Base-by-base conservation (phyloP, 2,113 vertebrate species). In the Falcunculus frontatus region DNA sequence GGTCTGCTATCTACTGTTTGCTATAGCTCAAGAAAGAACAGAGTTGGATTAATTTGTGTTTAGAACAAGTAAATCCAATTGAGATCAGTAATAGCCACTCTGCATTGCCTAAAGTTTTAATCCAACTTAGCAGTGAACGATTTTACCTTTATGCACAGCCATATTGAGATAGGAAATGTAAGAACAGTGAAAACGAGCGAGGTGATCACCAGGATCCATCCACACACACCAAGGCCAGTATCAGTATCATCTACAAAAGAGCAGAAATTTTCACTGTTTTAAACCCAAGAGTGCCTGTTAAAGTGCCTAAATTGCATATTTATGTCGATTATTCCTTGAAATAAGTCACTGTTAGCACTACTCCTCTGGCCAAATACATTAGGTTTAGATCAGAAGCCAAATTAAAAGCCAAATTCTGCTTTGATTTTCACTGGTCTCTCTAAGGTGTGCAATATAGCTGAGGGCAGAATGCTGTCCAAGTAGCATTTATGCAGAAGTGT, bases 81-180 rank as follows among this genome's bases (percentile, higher is more conserved):
- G 32, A 62, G 67, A 83, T 55, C 67, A 90, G 3, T 46, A 75
- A 52, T 1, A 89, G 57, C 26, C 33, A 63, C 22, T 32, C 63
- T 72, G 39, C 42, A 56, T 32, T n/a, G 42, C 16, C 75, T 47
- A 4, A 84, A 81, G 39, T 64, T 86, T 78, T 37, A 52, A 88
- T 39, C 2, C 41, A 81, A 21, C 0, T 67, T 55, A 39, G 60
- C 33, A 64, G 67, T n/a, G 63, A 75, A 35, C 0, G 4, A 46
- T 56, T 68, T 97, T 98, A 99, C 99, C 99, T 99, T 99, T 90
- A 99, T 99, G 97, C 99, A 99, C 98, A 99, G 97, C 99, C 99
- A 99, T 93, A 99, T 68, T 19, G 99, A 99, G 49, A 99, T 0
- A 8, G 99, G 99, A 75, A 99, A 98, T 2, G 99, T 99, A 52